Conservation (phyloP, 2,113 vertebrate species). For the Athene cunicularia region DNA sequence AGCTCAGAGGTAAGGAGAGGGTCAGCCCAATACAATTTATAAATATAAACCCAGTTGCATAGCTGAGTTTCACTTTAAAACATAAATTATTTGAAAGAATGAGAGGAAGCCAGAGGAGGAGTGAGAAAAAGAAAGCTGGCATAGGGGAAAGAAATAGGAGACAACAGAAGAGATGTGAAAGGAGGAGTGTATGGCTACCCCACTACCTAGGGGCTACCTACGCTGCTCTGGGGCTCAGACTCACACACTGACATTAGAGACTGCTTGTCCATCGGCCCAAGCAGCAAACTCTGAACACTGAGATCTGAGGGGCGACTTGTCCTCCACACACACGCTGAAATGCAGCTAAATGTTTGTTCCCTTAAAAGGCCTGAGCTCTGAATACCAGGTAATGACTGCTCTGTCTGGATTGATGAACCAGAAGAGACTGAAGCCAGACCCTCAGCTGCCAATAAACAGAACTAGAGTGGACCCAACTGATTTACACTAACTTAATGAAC, state of each 20-base stretch:
- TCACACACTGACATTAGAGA: neutral
- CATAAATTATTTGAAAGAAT: neutral
- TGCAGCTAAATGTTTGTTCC: neutral
- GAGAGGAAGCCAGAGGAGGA: neutral
- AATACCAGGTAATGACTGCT: neutral
- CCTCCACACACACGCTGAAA: neutral
- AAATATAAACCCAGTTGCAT: constrained; percentile 38
- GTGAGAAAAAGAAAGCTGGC: neutral
- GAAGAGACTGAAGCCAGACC: neutral
- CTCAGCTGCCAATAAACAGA: neutral
- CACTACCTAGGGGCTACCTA: neutral
- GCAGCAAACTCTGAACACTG: neutral
- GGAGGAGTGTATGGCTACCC: neutral
- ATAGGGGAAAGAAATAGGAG: neutral
- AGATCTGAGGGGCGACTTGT: neutral
- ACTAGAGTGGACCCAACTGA: neutral
- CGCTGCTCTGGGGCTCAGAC: neutral
- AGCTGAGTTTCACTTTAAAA: constrained; percentile 38
- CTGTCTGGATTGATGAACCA: neutral
- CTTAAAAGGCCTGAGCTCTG: neutral
- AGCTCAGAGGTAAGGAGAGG: constrained; percentile 62
- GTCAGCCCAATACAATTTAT: constrained; percentile 55
- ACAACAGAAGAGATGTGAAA: neutral
- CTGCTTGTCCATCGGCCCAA: neutral
- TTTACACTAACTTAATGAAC: neutral